phyloP scores from a whole-genome alignment of 2,113 vertebrate species.

The Butorides virescens region DNA sequence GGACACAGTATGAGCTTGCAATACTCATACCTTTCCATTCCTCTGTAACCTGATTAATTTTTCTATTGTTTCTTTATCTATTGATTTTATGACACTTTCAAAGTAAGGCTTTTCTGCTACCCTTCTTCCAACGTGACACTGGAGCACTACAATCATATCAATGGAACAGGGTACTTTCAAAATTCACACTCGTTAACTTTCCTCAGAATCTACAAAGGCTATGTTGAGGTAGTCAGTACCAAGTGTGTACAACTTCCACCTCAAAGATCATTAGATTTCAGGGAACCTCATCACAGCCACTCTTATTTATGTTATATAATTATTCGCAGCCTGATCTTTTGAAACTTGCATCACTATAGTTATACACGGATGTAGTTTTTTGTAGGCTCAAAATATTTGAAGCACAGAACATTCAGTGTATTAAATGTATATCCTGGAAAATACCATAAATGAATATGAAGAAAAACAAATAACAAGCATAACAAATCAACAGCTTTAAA shows the following conservation, averaged over 20 bases:
- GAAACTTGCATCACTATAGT: neutral
- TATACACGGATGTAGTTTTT: neutral
- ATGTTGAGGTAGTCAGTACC: neutral
- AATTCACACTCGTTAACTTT: neutral
- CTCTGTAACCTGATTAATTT: neutral
- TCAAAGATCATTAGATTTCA: neutral
- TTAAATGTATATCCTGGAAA: neutral
- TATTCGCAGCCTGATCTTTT: neutral
- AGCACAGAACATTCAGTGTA: neutral
- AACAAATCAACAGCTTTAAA: neutral
- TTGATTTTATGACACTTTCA: neutral
- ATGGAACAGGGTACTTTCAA: neutral
- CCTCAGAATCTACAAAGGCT: neutral
- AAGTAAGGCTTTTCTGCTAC: neutral
- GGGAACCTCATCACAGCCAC: neutral
- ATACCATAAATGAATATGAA: neutral
- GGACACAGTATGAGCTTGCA: neutral
- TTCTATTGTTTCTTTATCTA: neutral
- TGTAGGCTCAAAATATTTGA: neutral
- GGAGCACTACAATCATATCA: neutral
- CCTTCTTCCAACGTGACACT: neutral
- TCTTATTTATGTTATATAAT: neutral
- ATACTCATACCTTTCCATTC: neutral
- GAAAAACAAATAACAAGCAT: neutral
- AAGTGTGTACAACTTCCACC: neutral